A percentile compares a stretch with the other conserved stretches of the same genome.
These are phyloP conservation scores for Telmatherina bonti DNA, from an alignment of 2,797 vertebrate genomes.

Conservation along the genomic window DNA sequence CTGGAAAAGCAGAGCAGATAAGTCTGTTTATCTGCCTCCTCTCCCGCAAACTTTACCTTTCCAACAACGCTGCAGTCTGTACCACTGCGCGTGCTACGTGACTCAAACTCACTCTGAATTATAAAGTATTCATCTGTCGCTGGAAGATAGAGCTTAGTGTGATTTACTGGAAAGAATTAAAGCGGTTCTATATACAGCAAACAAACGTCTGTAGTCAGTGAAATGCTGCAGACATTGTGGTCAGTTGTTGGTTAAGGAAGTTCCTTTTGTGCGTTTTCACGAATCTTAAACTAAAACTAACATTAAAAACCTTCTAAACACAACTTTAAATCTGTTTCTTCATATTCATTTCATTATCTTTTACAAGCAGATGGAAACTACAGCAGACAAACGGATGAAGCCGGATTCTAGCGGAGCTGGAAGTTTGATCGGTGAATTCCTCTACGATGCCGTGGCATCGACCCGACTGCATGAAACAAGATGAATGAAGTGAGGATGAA, in stretches of 20 bases:
- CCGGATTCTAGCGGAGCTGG: background rate
- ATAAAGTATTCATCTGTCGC: too few relatives aligned
- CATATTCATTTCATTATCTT: too few relatives aligned
- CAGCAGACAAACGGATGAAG: too few relatives aligned
- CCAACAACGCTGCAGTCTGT: background rate
- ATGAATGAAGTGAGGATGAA: too few relatives aligned
- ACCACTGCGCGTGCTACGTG: conserved; percentile 11
- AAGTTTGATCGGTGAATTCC: background rate
- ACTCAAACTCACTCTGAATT: background rate
- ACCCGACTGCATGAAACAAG: too few relatives aligned
- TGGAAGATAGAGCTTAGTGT: too few relatives aligned
- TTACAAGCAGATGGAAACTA: too few relatives aligned
- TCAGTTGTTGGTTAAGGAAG: background rate
- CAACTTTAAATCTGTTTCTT: too few relatives aligned
- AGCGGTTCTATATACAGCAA: background rate
- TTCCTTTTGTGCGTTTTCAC: background rate
- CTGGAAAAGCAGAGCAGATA: background rate
- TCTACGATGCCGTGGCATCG: background rate
- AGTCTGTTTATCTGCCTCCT: background rate
- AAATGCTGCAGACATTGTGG: background rate
- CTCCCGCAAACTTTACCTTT: background rate
- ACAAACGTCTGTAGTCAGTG: too few relatives aligned
- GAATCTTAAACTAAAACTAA: background rate
- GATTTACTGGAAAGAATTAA: background rate
- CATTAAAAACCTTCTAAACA: too few relatives aligned